phyloP scores from a whole-genome alignment of 2,113 vertebrate genomes.

The Xerus inauris region DNA sequence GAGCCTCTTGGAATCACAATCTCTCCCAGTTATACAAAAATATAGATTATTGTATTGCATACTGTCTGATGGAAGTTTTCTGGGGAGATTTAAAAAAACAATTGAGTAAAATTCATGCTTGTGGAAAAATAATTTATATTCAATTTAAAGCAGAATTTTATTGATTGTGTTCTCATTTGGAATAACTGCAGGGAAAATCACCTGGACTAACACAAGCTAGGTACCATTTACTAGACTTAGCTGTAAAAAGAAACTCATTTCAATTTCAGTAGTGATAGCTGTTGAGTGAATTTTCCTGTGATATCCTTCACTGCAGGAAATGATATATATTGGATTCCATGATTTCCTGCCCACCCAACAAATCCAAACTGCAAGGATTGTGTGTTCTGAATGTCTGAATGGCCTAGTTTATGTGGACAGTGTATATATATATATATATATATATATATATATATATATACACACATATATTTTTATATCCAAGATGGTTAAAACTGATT shows the following conservation, averaged over 20 bases:
- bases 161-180: conserved; percentile 73
- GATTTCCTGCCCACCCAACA: conserved; percentile 40
- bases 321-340: conserved; percentile 55
- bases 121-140: conserved; percentile 72
- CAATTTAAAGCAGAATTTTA: conserved; percentile 64
- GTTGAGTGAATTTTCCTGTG: conserved; percentile 68
- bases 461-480: no score
- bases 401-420: background rate
- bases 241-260: conserved; percentile 72
- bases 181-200: conserved; percentile 72
- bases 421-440: no score
- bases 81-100: background rate
- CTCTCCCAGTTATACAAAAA: conserved; percentile 41
- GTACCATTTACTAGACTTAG: conserved; percentile 67
- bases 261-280: conserved; percentile 71
- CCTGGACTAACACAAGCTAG: conserved; percentile 41
- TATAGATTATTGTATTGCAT: conserved; percentile 40
- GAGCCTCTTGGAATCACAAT: conserved; percentile 11
- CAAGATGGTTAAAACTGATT: conserved; percentile 62
- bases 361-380: conserved; percentile 20
- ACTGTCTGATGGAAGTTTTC: conserved; percentile 44
- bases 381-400: conserved; percentile 54
- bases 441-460: no score
- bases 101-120: conserved; percentile 62
- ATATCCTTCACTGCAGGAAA: conserved; percentile 66